Base-by-base conservation (phyloP, 2,113 vertebrate genomes). In the Takifugu bimaculatus region DNA sequence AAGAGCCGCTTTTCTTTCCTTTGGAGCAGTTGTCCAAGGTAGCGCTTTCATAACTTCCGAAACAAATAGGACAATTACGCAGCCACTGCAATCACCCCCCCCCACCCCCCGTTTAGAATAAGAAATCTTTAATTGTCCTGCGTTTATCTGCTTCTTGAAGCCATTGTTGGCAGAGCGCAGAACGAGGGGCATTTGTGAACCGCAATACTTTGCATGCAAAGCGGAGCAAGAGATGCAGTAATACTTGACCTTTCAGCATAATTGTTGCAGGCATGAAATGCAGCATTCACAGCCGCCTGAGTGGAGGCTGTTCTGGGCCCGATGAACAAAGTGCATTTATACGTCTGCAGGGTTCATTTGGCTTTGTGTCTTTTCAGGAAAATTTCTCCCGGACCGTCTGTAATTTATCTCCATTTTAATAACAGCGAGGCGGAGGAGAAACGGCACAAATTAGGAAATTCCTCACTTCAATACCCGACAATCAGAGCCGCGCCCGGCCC, bases 211-310 rank as follows among this genome's bases (percentile, higher is more conserved):
- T 95, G 93, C 95, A 95, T 98, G 95, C 96, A 95, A 93, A 94
- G 92, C 94, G 90, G 91, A 94, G 94, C 93, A 93, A 92, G 95
- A 95, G 94, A 98, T 94, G 94, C 94, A 92, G 93, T 95, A 96
- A 96, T 96, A 97, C 96, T 99, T 99, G 96, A 99, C 96, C 96
- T 97, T 95, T 96, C 92, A 93, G 93, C 91, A 94, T 96, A 96
- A 97, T 98, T 95, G 96, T 95, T 91, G 93, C 93, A 94, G 92
- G 93, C 92, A 91, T 93, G 93, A 96, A 97, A 97, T 92, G 93
- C 94, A 90, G 93, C 90, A 95, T 99, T 98, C 94, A 97, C 87
- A 76, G 90, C 88, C 86, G 66, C 77, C 90, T 95, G 94, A 98
- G 96, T 95, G 92, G 94, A 92, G 91, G 89, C 91, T 92, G 91